A percentile compares a stretch with the other conserved stretches of the same genome.
These are phyloP conservation scores for Brachionus calyciflorus DNA, from an alignment of 1,140 invertebrate genomes.

Conservation along the genomic window DNA sequence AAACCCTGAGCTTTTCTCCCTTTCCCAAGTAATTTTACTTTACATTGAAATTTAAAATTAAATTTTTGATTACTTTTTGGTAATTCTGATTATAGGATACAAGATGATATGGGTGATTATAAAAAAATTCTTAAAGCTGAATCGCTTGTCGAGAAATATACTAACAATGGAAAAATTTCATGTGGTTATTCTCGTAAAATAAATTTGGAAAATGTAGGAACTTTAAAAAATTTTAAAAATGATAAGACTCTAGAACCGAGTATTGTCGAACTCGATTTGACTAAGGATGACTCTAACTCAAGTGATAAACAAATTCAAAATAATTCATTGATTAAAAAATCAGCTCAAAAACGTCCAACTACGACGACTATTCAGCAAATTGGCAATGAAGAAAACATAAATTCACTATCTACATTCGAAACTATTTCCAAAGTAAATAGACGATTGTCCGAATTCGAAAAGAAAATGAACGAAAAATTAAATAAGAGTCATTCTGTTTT, in stretches of 20 bases:
- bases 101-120: neutral
- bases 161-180: conserved; percentile 14
- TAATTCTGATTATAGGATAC: neutral
- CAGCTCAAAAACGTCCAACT: conserved; percentile 20
- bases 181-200: neutral
- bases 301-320: neutral
- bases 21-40: too few species aligned
- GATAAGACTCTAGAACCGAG: too few species aligned
- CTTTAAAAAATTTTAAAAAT: too few species aligned
- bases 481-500: conserved; percentile 22
- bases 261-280: conserved; percentile 14
- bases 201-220: neutral
- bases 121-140: neutral
- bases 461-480: conserved; percentile 15
- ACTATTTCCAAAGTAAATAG: conserved; percentile 13
- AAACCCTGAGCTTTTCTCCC: too few species aligned
- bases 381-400: conserved; percentile 9
- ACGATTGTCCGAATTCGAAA: neutral
- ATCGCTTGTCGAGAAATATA: conserved; percentile 8
- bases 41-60: too few species aligned
- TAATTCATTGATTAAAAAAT: neutral
- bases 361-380: neutral
- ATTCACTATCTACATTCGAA: neutral
- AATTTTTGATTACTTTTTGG: too few species aligned
- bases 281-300: neutral